Base-by-base conservation (phyloP, 2,797 vertebrate species). In the Champsocephalus gunnari region DNA sequence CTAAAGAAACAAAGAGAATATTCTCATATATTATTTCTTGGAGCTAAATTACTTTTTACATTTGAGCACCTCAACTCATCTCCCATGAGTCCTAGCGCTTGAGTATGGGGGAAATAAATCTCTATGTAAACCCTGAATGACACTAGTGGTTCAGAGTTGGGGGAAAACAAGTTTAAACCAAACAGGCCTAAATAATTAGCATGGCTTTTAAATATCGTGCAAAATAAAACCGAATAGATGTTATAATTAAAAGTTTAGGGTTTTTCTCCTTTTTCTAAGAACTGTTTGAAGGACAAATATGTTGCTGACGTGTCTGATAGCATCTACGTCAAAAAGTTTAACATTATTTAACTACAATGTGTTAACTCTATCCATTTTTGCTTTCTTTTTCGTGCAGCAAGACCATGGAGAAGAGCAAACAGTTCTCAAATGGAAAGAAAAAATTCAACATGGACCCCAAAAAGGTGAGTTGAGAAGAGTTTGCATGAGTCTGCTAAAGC, bases 361-460 rank as follows among this genome's bases (percentile, higher is more conserved):
- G 8, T 38, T 38, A 38, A 38, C 34, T 38, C 34, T 38, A 38
- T 38, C 34, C 7, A 38, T 60, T 50, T 12, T 4, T 60, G 21
- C 2, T 43, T 45, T 73, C 55, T 7, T 71, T 86, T 87, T 60
- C 11, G 53, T 65, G 28, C 88, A 98, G 96, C 85, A 96, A 96
- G 70, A 83, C 88, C 1, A 77, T 86, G 6, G 96, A 96, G 90
- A 96, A 79, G 64, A 95, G 93, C 74, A 96, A 96, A 87, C 88
- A 90, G 68, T 93, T 97, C 49, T 92, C 87, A 3, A 85, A 87
- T 0, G 97, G 97, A 11, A 94, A 95, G 76, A 99, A 99, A 90
- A 99, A 97, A 82, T 99, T 99, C 93, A 99, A 99, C 89, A 96
- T 97, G 96, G 96, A 98, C 73, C 97, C 97, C 19, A 87, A 91